These are phyloP conservation scores for Lepidothrix coronata DNA, from an alignment of 2,113 vertebrate genomes.

Conservation along the genomic window DNA sequence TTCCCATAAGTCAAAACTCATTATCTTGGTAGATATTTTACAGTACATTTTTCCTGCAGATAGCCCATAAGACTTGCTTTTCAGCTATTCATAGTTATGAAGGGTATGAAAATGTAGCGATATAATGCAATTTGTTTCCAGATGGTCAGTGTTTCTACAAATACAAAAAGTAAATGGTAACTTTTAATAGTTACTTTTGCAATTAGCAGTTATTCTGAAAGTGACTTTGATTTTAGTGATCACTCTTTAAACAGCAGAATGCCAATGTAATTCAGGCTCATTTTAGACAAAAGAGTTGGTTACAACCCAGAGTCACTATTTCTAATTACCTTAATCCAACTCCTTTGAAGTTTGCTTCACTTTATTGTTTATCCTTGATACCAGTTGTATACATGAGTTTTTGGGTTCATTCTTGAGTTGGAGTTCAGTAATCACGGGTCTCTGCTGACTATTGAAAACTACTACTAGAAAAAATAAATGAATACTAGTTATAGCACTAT, in stretches of 20 bases:
- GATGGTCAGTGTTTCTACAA: not conserved
- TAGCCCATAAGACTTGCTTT: not conserved
- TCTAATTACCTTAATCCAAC: not conserved
- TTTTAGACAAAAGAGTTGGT: not conserved
- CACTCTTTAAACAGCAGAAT: not conserved
- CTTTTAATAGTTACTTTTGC: not conserved
- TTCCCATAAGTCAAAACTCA: not conserved
- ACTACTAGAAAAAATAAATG: not conserved
- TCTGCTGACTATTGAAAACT: not conserved
- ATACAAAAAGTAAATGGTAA: not conserved
- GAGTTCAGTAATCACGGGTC: not conserved
- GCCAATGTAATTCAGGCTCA: not conserved
- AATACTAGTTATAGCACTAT: not conserved
- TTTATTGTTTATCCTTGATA: not conserved
- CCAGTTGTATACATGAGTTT: not conserved
- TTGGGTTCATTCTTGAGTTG: not conserved
- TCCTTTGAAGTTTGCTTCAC: not conserved
- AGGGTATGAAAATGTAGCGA: not conserved
- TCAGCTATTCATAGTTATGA: not conserved
- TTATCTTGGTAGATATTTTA: not conserved
- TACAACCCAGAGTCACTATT: not conserved
- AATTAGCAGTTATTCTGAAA: not conserved
- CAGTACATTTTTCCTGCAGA: not conserved
- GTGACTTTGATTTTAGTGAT: not conserved
- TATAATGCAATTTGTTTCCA: not conserved